Evolutionary conservation across 30 jellyfish, hydroid and myxozoan species (phyloP).

Genomic region (Cassiopea andromeda): DNA sequence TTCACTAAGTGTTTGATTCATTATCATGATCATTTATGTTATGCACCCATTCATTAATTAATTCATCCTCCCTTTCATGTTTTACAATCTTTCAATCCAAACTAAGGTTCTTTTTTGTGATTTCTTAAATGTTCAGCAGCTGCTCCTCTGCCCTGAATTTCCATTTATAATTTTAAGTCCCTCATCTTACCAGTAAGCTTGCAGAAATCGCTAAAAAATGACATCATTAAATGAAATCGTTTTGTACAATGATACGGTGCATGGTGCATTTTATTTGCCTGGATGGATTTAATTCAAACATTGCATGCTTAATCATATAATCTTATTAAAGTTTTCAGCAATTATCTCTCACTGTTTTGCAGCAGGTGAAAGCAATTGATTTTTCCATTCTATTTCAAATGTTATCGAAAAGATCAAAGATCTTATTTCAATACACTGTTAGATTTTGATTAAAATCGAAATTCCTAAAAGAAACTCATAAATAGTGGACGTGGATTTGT

Average conservation of each 20-base stretch:
- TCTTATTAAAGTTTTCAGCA: not conserved
- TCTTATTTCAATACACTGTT: not conserved
- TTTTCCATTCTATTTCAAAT: not conserved
- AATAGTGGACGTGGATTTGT: not conserved
- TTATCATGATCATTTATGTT: not conserved
- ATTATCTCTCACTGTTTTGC: not conserved
- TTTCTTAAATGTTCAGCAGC: not conserved
- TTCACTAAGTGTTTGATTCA: too few relatives aligned
- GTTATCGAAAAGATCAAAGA: not conserved
- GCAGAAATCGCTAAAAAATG: not conserved
- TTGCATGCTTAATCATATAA: not conserved
- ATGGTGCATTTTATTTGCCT: not conserved
- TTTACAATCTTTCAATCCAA: not conserved
- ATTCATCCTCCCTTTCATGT: not conserved
- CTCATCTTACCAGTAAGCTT: not conserved
- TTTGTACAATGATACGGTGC: not conserved
- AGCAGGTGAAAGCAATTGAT: not conserved
- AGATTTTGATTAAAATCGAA: not conserved
- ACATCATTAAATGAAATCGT: not conserved
- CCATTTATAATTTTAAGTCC: not conserved
- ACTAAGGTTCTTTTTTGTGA: not conserved
- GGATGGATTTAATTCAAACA: not conserved
- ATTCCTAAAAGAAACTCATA: not conserved
- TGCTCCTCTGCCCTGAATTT: not conserved
- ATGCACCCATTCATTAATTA: not conserved